Conservation (phyloP, 1,140 invertebrate species). For the Calliopsis andreniformis region DNA sequence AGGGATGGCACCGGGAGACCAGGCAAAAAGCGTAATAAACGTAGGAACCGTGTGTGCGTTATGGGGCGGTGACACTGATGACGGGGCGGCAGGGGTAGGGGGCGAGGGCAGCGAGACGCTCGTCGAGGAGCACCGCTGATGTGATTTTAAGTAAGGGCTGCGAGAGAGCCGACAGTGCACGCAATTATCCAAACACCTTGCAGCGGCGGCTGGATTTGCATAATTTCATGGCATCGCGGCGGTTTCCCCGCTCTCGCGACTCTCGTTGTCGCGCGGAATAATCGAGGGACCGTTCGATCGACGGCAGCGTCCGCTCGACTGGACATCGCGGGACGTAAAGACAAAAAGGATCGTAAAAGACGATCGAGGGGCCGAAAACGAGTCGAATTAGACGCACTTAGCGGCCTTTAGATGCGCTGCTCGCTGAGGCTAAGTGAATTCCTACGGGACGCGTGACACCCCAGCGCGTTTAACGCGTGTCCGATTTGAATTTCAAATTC, state of each 20-base stretch:
- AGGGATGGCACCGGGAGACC: neutral
- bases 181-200: constrained; percentile 78
- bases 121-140: constrained; percentile 65
- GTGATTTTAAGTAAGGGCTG: constrained; percentile 76
- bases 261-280: constrained; percentile 29
- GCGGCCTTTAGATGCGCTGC: neutral
- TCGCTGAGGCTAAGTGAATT: constrained; percentile 25
- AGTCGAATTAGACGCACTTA: constrained; percentile 48
- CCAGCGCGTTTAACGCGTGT: constrained; percentile 2
- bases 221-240: constrained; percentile 70
- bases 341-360: constrained; percentile 15
- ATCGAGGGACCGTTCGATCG: constrained; percentile 1
- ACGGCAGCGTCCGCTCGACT: neutral
- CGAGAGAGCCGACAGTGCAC: constrained; percentile 59
- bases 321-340: neutral
- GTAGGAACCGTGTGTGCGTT: constrained; percentile 26
- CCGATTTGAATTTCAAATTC: constrained; percentile 43
- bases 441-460: neutral
- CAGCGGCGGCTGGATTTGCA: constrained; percentile 65
- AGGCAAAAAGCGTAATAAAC: constrained; percentile 44
- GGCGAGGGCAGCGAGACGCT: constrained; percentile 1
- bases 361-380: constrained; percentile 23
- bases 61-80: constrained; percentile 50
- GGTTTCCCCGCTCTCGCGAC: constrained; percentile 29
- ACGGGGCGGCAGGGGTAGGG: neutral